These are phyloP conservation scores for Formica exsecta DNA, from an alignment of 1,140 invertebrate genomes.

Conservation along the genomic window DNA sequence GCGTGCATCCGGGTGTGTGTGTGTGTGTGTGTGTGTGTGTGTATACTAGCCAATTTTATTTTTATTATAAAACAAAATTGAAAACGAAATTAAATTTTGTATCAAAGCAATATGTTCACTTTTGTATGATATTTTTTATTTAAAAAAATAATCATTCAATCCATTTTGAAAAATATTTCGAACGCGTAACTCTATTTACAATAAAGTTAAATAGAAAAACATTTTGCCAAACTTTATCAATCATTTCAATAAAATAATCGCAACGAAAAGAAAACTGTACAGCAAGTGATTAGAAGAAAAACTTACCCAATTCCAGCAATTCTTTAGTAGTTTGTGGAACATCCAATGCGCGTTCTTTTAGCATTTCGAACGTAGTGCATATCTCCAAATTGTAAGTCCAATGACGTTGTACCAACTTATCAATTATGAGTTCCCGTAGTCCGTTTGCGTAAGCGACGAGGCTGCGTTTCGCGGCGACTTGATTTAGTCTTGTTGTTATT, in stretches of 20 bases:
- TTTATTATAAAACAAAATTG: no score
- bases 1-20: no score
- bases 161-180: no score
- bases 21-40: no score
- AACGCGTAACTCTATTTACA: no score
- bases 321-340: slow-evolving; percentile 90
- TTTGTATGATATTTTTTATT: no score
- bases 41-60: no score
- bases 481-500: slow-evolving; percentile 76
- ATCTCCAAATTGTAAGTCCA: slow-evolving; percentile 88
- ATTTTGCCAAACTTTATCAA: no score
- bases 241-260: slow-evolving; percentile 63
- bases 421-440: slow-evolving; percentile 86
- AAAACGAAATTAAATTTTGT: no score
- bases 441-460: slow-evolving; percentile 84
- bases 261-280: slow-evolving; percentile 67
- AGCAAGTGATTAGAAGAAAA: slow-evolving; percentile 5
- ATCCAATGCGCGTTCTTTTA: slow-evolving; percentile 75
- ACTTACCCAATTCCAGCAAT: slow-evolving; percentile 88
- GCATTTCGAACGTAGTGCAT: slow-evolving; percentile 87
- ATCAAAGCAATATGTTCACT: no score
- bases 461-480: slow-evolving; percentile 76
- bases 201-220: no score
- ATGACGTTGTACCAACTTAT: slow-evolving; percentile 85
- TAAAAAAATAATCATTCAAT: no score